These are phyloP conservation scores for Biston stratarius DNA, from an alignment of 2,888 invertebrate species.

Conservation along the genomic window DNA sequence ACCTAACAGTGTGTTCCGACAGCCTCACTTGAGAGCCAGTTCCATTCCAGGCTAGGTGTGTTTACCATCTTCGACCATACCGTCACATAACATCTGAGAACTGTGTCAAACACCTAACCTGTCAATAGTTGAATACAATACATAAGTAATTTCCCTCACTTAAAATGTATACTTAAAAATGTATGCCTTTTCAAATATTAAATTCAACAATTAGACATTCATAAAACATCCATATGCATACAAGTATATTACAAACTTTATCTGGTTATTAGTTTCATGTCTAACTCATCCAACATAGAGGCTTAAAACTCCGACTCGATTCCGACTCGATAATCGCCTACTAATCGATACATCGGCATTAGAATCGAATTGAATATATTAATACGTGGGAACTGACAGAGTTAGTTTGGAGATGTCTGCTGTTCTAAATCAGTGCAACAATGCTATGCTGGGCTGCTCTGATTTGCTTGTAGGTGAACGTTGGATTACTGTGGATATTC, in stretches of 20 bases:
- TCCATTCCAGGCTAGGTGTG: too few relatives aligned
- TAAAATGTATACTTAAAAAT: too few relatives aligned
- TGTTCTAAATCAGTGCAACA: constrained; percentile 80
- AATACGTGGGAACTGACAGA: constrained; percentile 80
- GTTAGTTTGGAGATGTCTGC: constrained; percentile 83
- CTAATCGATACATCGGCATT: constrained; percentile 82
- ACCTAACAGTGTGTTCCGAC: too few relatives aligned
- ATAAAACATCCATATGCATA: too few relatives aligned
- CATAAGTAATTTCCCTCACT: too few relatives aligned
- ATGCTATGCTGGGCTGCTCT: constrained; percentile 77
- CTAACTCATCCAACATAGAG: constrained; percentile 25
- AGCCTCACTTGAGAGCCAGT: too few relatives aligned
- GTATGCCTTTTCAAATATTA: too few relatives aligned
- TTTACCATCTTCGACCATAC: too few relatives aligned
- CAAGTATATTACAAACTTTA: neutral
- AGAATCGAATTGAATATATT: constrained; percentile 85
- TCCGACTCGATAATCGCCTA: constrained; percentile 46
- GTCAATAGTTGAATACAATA: too few relatives aligned
- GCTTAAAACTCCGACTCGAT: constrained; percentile 38
- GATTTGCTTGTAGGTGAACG: constrained; percentile 75
- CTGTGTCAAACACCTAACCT: too few relatives aligned
- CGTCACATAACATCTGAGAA: too few relatives aligned
- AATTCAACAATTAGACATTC: too few relatives aligned
- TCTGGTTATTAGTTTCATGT: constrained; percentile 12
- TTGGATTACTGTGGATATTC: constrained; percentile 59